A percentile compares a stretch with the other conserved stretches of the same genome.
Conservation (phyloP, 2,888 invertebrate species). For the Nomada hirtipes region DNA sequence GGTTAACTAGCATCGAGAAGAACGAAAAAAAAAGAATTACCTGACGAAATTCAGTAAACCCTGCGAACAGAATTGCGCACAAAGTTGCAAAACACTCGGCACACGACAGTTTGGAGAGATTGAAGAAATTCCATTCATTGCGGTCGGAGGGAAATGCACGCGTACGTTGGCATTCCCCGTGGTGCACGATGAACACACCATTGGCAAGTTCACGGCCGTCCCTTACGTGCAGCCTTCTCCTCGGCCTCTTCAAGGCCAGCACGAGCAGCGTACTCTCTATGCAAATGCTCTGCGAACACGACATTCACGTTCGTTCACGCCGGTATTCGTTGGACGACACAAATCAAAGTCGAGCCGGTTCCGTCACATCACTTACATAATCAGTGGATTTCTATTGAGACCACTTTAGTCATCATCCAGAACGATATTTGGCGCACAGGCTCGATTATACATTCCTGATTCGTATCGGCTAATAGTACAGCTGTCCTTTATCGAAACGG, state of each 20-base stretch:
- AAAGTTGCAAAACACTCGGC: background rate
- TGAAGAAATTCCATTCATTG: constrained; percentile 49
- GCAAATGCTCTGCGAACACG: constrained; percentile 58
- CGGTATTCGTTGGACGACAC: constrained; percentile 23
- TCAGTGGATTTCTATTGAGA: constrained; percentile 32
- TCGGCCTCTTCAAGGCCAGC: constrained; percentile 70
- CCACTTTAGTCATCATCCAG: background rate
- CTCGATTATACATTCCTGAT: constrained; percentile 52
- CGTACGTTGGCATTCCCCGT: constrained; percentile 49
- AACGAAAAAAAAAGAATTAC: too few species aligned
- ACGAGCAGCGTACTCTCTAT: constrained; percentile 69
- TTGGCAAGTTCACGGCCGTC: constrained; percentile 81
- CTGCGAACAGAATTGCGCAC: background rate
- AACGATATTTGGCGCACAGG: constrained; percentile 15
- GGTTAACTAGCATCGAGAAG: too few species aligned
- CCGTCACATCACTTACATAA: constrained; percentile 64
- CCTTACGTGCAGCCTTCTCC: constrained; percentile 70
- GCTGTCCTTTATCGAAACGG: constrained; percentile 38
- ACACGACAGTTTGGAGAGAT: background rate
- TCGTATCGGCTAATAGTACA: constrained; percentile 34
- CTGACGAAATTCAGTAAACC: too few species aligned
- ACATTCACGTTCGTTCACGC: constrained; percentile 31
- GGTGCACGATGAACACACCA: constrained; percentile 58
- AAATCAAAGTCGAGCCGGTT: constrained; percentile 62
- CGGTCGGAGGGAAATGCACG: constrained; percentile 64